Conservation (phyloP, 2,113 vertebrate genomes). For the Seriola rivoliana region DNA sequence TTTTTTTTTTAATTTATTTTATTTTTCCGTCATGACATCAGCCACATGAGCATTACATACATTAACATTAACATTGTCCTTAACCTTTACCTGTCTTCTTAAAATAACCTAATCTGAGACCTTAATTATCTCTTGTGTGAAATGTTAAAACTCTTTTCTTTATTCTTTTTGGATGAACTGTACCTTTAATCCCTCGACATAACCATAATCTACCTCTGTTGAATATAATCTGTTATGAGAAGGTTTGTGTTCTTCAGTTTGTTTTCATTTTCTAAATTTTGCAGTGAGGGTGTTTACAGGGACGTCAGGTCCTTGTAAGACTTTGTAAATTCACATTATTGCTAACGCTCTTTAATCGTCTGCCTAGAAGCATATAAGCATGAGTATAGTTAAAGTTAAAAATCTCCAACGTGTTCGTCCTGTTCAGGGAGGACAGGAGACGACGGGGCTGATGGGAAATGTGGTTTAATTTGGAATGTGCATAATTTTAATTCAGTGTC, state of each 20-base stretch:
- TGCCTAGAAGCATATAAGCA: too few relatives aligned
- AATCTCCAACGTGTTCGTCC: too few relatives aligned
- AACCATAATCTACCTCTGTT: not conserved
- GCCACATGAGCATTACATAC: not conserved
- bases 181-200: not conserved
- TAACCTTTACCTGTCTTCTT: too few relatives aligned
- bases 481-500: too few relatives aligned
- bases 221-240: not conserved
- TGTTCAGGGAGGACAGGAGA: too few relatives aligned
- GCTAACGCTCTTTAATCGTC: too few relatives aligned
- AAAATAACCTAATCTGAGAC: too few relatives aligned
- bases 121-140: not conserved
- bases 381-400: too few relatives aligned
- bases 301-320: not conserved
- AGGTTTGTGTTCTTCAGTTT: not conserved
- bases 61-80: too few relatives aligned
- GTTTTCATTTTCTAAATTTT: not conserved
- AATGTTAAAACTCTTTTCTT: too few relatives aligned
- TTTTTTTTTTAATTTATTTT: not conserved
- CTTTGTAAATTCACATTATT: not conserved
- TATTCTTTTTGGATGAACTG: too few relatives aligned
- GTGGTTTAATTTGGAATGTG: not conserved
- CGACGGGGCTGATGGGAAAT: constrained; percentile 10
- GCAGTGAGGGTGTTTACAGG: not conserved
- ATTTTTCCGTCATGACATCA: too few relatives aligned